Percentiles rank a stretch among this genome's conserved stretches.
phyloP scores from a whole-genome alignment of 1,140 invertebrate species.

The Pachyrhynchus sulphureomaculatus region DNA sequence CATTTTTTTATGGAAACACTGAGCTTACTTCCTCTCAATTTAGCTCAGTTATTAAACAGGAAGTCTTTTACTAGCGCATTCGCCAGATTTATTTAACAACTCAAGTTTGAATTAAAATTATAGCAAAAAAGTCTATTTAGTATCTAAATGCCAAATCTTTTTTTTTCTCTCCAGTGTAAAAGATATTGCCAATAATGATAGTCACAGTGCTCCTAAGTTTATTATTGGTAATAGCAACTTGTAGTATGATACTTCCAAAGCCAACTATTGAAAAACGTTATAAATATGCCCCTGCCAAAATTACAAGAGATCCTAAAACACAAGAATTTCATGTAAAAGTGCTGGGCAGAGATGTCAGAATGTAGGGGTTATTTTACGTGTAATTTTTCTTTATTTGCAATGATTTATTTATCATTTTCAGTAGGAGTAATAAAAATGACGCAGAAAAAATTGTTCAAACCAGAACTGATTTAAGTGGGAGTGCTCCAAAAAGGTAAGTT shows the following conservation, averaged over 20 bases:
- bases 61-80: neutral
- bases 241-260: too few species aligned
- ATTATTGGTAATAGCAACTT: too few species aligned
- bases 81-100: neutral
- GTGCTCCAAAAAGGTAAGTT: slow-evolving; percentile 29
- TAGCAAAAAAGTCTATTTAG: too few species aligned
- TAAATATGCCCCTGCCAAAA: slow-evolving; percentile 28
- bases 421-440: neutral
- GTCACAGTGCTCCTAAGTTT: too few species aligned
- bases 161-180: too few species aligned
- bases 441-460: slow-evolving; percentile 3
- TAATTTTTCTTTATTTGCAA: slow-evolving; percentile 13
- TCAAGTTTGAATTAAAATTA: too few species aligned
- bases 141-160: too few species aligned
- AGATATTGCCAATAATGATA: too few species aligned
- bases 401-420: slow-evolving; percentile 23
- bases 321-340: slow-evolving; percentile 16
- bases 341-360: slow-evolving; percentile 24
- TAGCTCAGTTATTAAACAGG: too few species aligned
- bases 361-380: slow-evolving; percentile 6
- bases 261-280: slow-evolving; percentile 18
- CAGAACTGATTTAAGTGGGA: slow-evolving; percentile 29
- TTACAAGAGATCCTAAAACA: slow-evolving; percentile 14
- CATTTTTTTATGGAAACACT: too few species aligned
- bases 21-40: too few species aligned